Conservation (phyloP, 1,140 invertebrate species). For the Apis cerana region DNA sequence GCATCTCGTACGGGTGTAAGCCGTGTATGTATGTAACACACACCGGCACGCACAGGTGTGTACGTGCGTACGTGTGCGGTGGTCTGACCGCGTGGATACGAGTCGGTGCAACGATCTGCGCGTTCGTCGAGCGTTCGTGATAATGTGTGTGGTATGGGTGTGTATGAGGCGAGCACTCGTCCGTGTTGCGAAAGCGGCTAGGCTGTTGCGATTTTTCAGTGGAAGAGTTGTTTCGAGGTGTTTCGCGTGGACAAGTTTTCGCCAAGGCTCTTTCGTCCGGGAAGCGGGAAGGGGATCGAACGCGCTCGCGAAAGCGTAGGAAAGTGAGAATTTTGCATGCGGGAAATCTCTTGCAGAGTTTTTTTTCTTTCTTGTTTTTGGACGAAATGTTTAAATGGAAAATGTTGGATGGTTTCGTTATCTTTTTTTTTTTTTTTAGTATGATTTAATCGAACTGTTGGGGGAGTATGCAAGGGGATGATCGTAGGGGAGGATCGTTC, state of each 20-base stretch:
- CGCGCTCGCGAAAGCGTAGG: neutral
- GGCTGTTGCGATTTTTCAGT: neutral
- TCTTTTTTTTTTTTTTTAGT: too few relatives aligned
- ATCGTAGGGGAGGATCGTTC: too few relatives aligned
- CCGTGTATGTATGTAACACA: neutral
- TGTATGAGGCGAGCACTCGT: conserved; percentile 13
- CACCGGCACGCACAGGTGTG: neutral
- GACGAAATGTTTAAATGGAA: too few relatives aligned
- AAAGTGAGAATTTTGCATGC: neutral
- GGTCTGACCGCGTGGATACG: conserved; percentile 19
- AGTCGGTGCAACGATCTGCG: conserved; percentile 53
- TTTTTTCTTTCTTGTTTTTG: too few relatives aligned
- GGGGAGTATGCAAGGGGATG: too few relatives aligned
- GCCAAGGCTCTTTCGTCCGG: neutral
- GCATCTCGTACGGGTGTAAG: neutral
- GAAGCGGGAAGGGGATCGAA: neutral
- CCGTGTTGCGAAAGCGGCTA: conserved; percentile 47
- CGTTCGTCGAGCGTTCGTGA: too few relatives aligned
- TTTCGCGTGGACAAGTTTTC: conserved; percentile 3
- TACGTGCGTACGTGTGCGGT: neutral
- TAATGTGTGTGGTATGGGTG: neutral
- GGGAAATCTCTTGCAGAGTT: neutral
- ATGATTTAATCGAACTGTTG: too few relatives aligned
- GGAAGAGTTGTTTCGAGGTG: conserved; percentile 3
- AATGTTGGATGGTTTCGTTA: too few relatives aligned